phyloP scores from a whole-genome alignment of 53 echinoderm and acorn worm species.

The Paracentrotus lividus region DNA sequence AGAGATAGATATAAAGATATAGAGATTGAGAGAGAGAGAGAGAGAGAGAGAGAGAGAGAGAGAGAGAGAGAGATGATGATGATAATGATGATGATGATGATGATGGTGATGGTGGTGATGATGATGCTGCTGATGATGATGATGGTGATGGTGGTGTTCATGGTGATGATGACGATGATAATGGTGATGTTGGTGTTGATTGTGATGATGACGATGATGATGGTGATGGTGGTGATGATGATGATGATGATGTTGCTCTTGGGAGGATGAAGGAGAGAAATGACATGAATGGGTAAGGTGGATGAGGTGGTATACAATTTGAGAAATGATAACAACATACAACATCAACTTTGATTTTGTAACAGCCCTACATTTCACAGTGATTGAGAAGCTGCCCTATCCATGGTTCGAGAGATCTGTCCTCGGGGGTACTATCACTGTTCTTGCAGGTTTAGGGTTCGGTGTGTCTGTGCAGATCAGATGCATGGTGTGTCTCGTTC shows the following conservation, averaged over 20 bases:
- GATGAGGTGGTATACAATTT: too few species aligned
- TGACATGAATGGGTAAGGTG: too few species aligned
- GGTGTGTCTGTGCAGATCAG: slow-evolving; percentile 81
- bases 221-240: too few species aligned
- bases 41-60: not conserved
- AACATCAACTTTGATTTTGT: not conserved
- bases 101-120: too few species aligned
- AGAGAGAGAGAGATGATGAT: not conserved
- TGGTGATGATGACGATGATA: too few species aligned
- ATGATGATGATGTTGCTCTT: too few species aligned
- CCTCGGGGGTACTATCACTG: slow-evolving; percentile 77
- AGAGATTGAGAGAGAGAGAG: not conserved
- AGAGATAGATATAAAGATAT: too few species aligned
- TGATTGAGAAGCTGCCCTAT: slow-evolving; percentile 75
- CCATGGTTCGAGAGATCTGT: slow-evolving; percentile 62
- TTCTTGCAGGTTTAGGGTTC: slow-evolving; percentile 76
- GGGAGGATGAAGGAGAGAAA: not conserved
- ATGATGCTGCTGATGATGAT: too few species aligned
- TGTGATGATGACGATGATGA: too few species aligned
- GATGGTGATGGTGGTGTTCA: too few species aligned
- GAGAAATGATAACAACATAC: not conserved
- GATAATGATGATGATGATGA: too few species aligned
- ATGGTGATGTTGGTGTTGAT: too few species aligned
- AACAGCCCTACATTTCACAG: slow-evolving; percentile 75
- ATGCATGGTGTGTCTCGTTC: slow-evolving; percentile 82